Percentiles rank a stretch among this genome's conserved stretches.
These are phyloP conservation scores for Agonopterix heracliana DNA, from an alignment of 2,888 invertebrate species.

Conservation along the genomic window DNA sequence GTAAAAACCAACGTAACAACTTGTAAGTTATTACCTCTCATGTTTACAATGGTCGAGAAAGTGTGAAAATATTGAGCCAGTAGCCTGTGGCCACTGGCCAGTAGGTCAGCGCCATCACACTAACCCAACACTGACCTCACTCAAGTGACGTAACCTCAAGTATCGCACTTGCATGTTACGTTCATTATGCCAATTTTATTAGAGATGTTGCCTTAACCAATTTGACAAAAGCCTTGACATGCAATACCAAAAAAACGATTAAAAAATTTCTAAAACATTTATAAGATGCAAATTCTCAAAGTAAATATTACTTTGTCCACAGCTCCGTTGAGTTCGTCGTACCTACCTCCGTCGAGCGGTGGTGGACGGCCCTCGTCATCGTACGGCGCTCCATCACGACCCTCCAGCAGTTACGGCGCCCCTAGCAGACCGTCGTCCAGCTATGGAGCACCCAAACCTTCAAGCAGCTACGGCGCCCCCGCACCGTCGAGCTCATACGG, in stretches of 20 bases:
- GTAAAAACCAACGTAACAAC: too few species aligned
- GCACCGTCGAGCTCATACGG: slow-evolving; percentile 42
- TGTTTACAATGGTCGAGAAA: too few species aligned
- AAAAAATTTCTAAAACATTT: not conserved
- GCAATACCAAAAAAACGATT: not conserved
- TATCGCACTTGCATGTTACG: too few species aligned
- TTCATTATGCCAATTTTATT: too few species aligned
- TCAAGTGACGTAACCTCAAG: too few species aligned
- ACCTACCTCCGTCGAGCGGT: slow-evolving; percentile 73
- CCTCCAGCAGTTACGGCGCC: slow-evolving; percentile 39
- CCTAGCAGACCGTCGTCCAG: slow-evolving; percentile 39
- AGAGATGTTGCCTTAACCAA: too few species aligned
- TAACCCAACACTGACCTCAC: too few species aligned
- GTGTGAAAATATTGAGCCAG: too few species aligned
- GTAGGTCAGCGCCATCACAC: too few species aligned
- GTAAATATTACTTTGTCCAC: slow-evolving; percentile 34
- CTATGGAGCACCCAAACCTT: slow-evolving; percentile 52
- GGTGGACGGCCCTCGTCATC: slow-evolving; percentile 58
- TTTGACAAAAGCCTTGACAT: too few species aligned
- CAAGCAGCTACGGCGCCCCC: slow-evolving; percentile 54
- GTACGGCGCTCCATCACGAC: slow-evolving; percentile 43
- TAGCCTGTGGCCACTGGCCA: too few species aligned
- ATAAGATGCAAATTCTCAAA: slow-evolving; percentile 5
- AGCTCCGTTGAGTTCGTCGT: slow-evolving; percentile 76
- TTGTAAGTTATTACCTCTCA: too few species aligned